These are phyloP conservation scores for Odontesthes bonariensis DNA, from an alignment of 2,113 vertebrate genomes.

Conservation along the genomic window DNA sequence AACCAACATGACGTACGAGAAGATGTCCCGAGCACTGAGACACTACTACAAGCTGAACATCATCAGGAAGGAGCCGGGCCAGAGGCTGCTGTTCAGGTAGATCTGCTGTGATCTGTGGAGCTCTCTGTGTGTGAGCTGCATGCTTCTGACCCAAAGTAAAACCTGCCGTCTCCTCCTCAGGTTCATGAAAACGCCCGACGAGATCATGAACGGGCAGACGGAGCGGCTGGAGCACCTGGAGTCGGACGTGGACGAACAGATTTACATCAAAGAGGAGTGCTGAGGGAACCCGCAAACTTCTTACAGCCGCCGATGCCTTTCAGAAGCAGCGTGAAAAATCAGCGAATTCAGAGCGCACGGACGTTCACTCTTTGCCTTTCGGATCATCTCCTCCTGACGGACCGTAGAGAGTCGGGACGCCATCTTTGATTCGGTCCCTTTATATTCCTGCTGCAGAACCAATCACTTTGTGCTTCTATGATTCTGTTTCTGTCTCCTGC, in stretches of 20 bases:
- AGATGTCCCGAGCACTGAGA: slow-evolving; percentile 99
- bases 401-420: too few species aligned
- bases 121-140: too few species aligned
- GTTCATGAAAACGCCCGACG: slow-evolving; percentile 99
- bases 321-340: slow-evolving; percentile 69
- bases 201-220: slow-evolving; percentile 97
- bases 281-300: slow-evolving; percentile 76
- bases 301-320: slow-evolving; percentile 80
- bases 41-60: slow-evolving; percentile 99
- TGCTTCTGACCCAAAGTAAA: background rate
- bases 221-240: slow-evolving; percentile 96
- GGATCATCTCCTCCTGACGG: slow-evolving; percentile 42
- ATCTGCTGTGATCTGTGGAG: rapidly evolving
- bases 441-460: slow-evolving; percentile 66
- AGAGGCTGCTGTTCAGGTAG: slow-evolving; percentile 90
- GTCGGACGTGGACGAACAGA: slow-evolving; percentile 94
- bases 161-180: slow-evolving; percentile 66
- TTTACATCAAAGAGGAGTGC: slow-evolving; percentile 96
- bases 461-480: slow-evolving; percentile 74
- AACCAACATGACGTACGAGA: slow-evolving; percentile 99
- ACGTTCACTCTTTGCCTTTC: slow-evolving; percentile 63
- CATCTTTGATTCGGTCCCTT: slow-evolving; percentile 41
- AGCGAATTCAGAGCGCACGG: background rate
- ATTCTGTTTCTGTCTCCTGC: slow-evolving; percentile 58
- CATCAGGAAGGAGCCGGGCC: slow-evolving; percentile 98